Percentiles rank a stretch among this genome's conserved stretches.
Conservation (phyloP, 2,888 invertebrate species). For the Philhelius pedissequus region DNA sequence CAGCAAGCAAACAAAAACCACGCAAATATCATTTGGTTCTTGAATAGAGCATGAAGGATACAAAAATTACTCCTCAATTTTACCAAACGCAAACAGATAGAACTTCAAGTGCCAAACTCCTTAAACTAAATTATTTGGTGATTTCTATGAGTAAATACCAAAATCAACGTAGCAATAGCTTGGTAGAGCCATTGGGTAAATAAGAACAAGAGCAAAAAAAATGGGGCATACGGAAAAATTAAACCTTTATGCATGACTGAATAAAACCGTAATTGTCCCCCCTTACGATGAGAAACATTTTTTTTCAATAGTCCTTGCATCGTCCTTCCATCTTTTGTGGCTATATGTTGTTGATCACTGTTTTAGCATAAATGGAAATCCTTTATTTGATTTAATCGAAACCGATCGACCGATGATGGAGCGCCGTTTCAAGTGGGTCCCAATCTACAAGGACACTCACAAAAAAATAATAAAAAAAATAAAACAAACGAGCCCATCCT, state of each 20-base stretch:
- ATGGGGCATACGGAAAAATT: too few relatives aligned
- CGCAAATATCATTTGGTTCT: not conserved
- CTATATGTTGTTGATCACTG: constrained; percentile 58
- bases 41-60: not conserved
- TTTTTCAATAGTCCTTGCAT: not conserved
- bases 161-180: not conserved
- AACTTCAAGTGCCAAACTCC: constrained; percentile 46
- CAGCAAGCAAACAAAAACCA: not conserved
- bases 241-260: constrained; percentile 53
- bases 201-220: not conserved
- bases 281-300: not conserved
- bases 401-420: constrained; percentile 33
- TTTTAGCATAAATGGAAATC: constrained; percentile 63
- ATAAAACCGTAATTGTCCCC: constrained; percentile 23
- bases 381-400: constrained; percentile 65
- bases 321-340: constrained; percentile 13
- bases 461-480: not conserved
- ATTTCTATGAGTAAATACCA: constrained; percentile 18
- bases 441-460: not conserved
- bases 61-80: constrained; percentile 30
- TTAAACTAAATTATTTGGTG: constrained; percentile 46
- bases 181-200: not conserved
- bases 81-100: constrained; percentile 46
- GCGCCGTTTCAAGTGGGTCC: constrained; percentile 39
- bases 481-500: not conserved